Evolutionary conservation across 2,797 vertebrate genomes (phyloP), one percentile per base, ranked within the genome.

Genomic region (Amblyopsis hoosieri): DNA sequence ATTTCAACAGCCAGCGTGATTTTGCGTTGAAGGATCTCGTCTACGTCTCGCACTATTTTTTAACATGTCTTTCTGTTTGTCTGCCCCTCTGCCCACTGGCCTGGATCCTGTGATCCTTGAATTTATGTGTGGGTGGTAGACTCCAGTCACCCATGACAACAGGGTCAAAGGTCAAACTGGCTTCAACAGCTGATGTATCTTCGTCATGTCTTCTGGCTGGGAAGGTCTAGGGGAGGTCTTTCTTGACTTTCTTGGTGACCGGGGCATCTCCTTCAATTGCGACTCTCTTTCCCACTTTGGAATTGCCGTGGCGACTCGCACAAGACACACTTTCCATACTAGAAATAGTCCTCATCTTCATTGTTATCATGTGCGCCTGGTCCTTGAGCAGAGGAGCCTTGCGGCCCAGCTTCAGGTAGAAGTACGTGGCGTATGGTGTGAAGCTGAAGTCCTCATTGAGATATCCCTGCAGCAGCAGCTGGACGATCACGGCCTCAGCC

Each of bases 361-460:
- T 82, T 17, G 72, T 88, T 48, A 98, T 62, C 1, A 75, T 4
- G 2, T 96, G 95, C 3, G 75, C 80, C 3, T 91, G 76, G 0
- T 65, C 94, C 81, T 91, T 94, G 60, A 99, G 89, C 69, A 97
- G 91, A 50, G 80, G 62, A 29, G 95, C 95, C 89, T 93, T 98
- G 0, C 91, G 92, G 48, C 97, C 98, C 62, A 87, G 81, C 81
- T 96, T 98, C 83, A 99, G 55, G 74, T 99, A 99, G 45, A 95
- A 95, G 83, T 97, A 94, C n/a, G 98, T 99, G 31, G 95, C 93
- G 50, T 95, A 99, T 0, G 98, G 96, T 0, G 97, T 99, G 82
- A 98, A 99, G 87, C 96, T 99, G 90, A 96, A 98, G 75, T 99
- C 97, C 89, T 97, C 96, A 74, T 97, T 94, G 84, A 63, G 92